These are phyloP conservation scores for Drosophila sechellia DNA, from an alignment of 1,140 invertebrate species.

Conservation along the genomic window DNA sequence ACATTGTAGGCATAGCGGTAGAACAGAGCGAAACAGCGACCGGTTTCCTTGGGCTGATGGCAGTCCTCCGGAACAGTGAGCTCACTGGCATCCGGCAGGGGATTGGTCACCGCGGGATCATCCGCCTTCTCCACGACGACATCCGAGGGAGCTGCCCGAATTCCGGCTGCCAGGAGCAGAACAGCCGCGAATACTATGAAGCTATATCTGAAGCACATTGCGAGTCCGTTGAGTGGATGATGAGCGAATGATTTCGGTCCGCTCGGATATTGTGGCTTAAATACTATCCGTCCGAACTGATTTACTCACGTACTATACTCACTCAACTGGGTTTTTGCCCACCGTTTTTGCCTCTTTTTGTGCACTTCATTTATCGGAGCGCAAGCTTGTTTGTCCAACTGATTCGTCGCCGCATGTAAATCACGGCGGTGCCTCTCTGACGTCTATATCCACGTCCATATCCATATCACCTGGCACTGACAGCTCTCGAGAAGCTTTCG, in stretches of 20 bases:
- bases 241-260: slow-evolving; percentile 42
- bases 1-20: slow-evolving; percentile 93
- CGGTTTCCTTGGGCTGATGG: slow-evolving; percentile 89
- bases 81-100: slow-evolving; percentile 2
- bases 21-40: slow-evolving; percentile 93
- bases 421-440: slow-evolving; percentile 42
- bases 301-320: slow-evolving; percentile 24
- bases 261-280: slow-evolving; percentile 50
- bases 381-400: slow-evolving; percentile 57
- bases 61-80: slow-evolving; percentile 85
- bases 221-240: slow-evolving; percentile 30
- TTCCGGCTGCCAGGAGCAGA: slow-evolving; percentile 11
- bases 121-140: slow-evolving; percentile 61
- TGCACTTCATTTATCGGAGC: slow-evolving; percentile 23
- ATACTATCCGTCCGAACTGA: slow-evolving; percentile 35
- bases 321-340: slow-evolving; percentile 22
- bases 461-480: slow-evolving; percentile 26
- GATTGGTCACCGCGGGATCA: background rate
- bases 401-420: slow-evolving; percentile 65
- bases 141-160: slow-evolving; percentile 36
- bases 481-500: slow-evolving; percentile 17
- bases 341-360: slow-evolving; percentile 42
- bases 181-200: slow-evolving; percentile 30
- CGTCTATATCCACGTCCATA: slow-evolving; percentile 10
- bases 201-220: slow-evolving; percentile 56